phyloP scores from a whole-genome alignment of 2,113 vertebrate species.

The Turnix velox region DNA sequence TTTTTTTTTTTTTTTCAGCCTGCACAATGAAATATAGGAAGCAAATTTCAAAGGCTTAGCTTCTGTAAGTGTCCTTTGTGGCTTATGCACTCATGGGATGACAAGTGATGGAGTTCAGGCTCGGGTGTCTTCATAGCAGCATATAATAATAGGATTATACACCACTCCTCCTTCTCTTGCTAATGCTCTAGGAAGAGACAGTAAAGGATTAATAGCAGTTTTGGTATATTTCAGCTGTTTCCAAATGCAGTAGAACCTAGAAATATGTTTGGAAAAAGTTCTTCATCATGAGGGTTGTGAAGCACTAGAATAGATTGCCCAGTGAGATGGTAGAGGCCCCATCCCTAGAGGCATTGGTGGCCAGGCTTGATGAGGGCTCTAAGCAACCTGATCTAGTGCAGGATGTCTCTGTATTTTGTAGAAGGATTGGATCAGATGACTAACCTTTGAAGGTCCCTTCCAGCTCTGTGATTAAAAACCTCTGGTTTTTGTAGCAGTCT shows the following conservation, averaged over 20 bases:
- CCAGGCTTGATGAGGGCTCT: too few relatives aligned
- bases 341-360: too few relatives aligned
- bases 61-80: not conserved
- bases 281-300: too few relatives aligned
- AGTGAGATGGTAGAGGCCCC: too few relatives aligned
- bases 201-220: not conserved
- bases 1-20: not conserved
- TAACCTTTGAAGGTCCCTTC: too few relatives aligned
- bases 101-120: not conserved
- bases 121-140: not conserved
- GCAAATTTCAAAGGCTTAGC: not conserved
- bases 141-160: not conserved
- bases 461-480: too few relatives aligned
- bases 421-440: too few relatives aligned
- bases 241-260: not conserved
- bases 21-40: not conserved
- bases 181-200: not conserved
- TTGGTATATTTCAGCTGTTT: not conserved
- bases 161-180: not conserved
- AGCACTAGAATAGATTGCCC: too few relatives aligned
- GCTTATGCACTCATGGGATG: not conserved
- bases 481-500: not conserved
- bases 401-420: too few relatives aligned
- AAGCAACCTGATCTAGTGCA: too few relatives aligned
- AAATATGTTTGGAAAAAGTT: too few relatives aligned